Evolutionary conservation across 2,888 invertebrate genomes (phyloP).

Genomic region (Limnephilus auricula): DNA sequence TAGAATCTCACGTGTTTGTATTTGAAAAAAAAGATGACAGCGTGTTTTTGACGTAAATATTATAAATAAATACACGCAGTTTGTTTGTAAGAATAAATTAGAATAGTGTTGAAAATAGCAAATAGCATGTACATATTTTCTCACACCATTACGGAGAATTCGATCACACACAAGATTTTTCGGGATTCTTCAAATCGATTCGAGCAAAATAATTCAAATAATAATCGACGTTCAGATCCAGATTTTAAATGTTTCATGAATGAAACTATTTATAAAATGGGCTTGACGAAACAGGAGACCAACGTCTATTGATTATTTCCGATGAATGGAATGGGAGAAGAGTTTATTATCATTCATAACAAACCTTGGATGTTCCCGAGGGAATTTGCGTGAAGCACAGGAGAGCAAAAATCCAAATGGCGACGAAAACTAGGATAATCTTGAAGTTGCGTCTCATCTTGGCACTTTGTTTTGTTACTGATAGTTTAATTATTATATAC

Average conservation of each 20-base stretch:
- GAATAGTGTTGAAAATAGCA: neutral
- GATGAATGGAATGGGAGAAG: conserved; percentile 27
- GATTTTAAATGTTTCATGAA: conserved; percentile 9
- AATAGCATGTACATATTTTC: neutral
- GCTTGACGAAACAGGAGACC: neutral
- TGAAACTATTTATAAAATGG: conserved; percentile 19
- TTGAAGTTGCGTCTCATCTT: conserved; percentile 81
- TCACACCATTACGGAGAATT: neutral
- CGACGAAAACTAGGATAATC: conserved; percentile 79
- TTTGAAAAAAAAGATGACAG: neutral
- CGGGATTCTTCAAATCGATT: neutral
- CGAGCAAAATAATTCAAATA: neutral
- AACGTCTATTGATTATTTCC: conserved; percentile 34
- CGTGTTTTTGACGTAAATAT: neutral
- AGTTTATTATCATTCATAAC: conserved; percentile 53
- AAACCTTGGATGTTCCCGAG: conserved; percentile 76
- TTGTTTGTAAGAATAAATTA: neutral
- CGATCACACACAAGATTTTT: neutral
- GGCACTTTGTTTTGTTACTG: conserved; percentile 49
- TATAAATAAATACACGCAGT: neutral
- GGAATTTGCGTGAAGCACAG: conserved; percentile 80
- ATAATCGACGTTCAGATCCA: neutral
- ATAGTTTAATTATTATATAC: neutral
- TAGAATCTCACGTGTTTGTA: neutral
- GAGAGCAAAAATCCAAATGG: conserved; percentile 81